These are phyloP conservation scores for Amblyjoppa fuscipennis DNA, from an alignment of 2,888 invertebrate genomes.

Conservation along the genomic window DNA sequence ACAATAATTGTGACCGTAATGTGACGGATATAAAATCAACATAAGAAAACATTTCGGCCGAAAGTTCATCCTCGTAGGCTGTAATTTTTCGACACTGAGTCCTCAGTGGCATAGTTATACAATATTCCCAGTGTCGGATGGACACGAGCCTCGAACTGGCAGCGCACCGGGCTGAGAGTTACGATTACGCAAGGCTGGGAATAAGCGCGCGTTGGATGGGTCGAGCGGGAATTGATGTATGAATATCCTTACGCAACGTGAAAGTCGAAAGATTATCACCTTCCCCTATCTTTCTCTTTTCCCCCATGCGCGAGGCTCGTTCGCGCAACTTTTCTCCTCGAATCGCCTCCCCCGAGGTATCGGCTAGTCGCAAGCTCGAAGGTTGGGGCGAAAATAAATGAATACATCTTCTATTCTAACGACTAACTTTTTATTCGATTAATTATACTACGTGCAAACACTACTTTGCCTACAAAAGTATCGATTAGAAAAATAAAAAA, in stretches of 20 bases:
- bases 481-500: background rate
- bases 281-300: slow-evolving; percentile 56
- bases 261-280: slow-evolving; percentile 76
- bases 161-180: background rate
- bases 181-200: slow-evolving; percentile 9
- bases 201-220: slow-evolving; percentile 22
- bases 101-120: slow-evolving; percentile 35
- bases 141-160: slow-evolving; percentile 16
- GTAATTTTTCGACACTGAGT: background rate
- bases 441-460: background rate
- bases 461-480: background rate
- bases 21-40: background rate
- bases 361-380: background rate
- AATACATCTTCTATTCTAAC: no score
- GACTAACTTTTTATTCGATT: no score
- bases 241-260: slow-evolving; percentile 78
- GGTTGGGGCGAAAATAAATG: background rate
- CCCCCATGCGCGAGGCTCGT: slow-evolving; percentile 11
- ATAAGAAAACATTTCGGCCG: background rate
- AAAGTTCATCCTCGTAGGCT: background rate
- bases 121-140: slow-evolving; percentile 37
- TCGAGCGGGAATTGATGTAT: slow-evolving; percentile 70
- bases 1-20: background rate
- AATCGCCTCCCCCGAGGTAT: background rate
- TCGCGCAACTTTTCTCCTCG: slow-evolving; percentile 1